Conservation (phyloP, 92 coral and sea anemone species). For the Actinernus sp. region DNA sequence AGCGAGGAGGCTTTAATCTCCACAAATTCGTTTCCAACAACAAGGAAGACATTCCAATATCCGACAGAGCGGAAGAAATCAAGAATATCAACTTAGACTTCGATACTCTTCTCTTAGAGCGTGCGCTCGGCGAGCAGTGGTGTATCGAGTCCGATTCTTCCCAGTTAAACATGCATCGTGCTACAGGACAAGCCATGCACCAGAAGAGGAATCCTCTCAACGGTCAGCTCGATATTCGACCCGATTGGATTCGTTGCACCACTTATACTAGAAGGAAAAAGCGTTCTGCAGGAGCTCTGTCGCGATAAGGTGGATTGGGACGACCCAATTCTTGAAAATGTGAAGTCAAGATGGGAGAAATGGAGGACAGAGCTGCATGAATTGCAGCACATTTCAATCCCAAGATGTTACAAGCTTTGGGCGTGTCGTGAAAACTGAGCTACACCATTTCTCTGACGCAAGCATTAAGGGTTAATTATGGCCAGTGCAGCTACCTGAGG, state of each 20-base stretch:
- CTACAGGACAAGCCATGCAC: conserved; percentile 59
- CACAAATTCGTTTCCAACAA: too few species aligned
- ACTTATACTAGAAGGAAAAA: conserved; percentile 58
- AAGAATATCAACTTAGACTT: conserved; percentile 37
- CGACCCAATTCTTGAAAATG: conserved; percentile 50
- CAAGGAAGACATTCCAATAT: too few species aligned
- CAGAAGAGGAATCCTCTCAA: too few species aligned
- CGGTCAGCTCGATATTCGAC: conserved; percentile 60
- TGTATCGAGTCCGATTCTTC: conserved; percentile 50
- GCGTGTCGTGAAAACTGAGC: too few species aligned
- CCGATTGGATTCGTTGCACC: conserved; percentile 69
- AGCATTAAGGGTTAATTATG: conserved; percentile 15
- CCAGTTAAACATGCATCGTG: conserved; percentile 44
- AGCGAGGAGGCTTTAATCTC: too few species aligned
- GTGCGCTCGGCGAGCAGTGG: conserved; percentile 70
- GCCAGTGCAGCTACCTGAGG: too few species aligned
- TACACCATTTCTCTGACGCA: conserved; percentile 50
- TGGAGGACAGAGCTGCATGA: conserved; percentile 26
- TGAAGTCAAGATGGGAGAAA: conserved; percentile 37
- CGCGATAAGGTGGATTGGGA: conserved; percentile 55
- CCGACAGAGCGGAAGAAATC: too few species aligned
- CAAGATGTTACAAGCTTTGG: conserved; percentile 41
- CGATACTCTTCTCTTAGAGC: conserved; percentile 38
- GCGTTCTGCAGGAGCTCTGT: conserved; percentile 61
- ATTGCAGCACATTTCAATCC: conserved; percentile 8